Percentiles rank a stretch among this genome's conserved stretches.
Conservation (phyloP, 2,113 vertebrate genomes). For the Ondatra zibethicus region DNA sequence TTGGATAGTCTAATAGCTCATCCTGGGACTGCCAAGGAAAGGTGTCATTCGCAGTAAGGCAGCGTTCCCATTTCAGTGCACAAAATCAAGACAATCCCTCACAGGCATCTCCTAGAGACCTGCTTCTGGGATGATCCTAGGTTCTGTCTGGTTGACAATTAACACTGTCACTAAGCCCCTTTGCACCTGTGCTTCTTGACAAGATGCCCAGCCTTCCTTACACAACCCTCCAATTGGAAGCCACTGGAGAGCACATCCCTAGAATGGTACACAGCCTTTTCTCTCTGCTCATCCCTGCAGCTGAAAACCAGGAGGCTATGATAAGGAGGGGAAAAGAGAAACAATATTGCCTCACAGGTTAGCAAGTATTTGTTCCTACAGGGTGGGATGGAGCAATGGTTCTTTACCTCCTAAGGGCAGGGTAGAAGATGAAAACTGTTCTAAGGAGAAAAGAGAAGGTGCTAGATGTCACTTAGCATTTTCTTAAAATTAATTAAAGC, state of each 20-base stretch:
- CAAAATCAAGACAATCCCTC: not conserved
- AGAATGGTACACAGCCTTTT: no score
- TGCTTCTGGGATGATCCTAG: not conserved
- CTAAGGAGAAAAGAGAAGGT: not conserved
- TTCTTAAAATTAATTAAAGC: conserved; percentile 11
- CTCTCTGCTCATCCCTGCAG: not conserved
- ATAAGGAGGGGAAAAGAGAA: not conserved
- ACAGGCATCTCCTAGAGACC: not conserved
- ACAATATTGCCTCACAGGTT: not conserved
- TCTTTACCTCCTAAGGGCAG: not conserved
- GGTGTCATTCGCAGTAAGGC: not conserved
- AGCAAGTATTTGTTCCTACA: not conserved
- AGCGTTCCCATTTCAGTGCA: not conserved
- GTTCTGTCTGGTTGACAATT: no score
- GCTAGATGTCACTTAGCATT: not conserved
- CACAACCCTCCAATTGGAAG: not conserved
- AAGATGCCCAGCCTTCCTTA: not conserved
- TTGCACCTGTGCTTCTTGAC: not conserved
- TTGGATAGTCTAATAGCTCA: not conserved
- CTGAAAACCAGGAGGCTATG: not conserved
- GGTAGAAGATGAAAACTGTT: not conserved
- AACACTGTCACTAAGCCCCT: not conserved
- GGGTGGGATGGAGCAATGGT: not conserved
- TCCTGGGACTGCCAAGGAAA: not conserved
- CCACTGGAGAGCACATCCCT: not conserved